phyloP scores from a whole-genome alignment of 2,797 vertebrate genomes.

The Danio choprae region DNA sequence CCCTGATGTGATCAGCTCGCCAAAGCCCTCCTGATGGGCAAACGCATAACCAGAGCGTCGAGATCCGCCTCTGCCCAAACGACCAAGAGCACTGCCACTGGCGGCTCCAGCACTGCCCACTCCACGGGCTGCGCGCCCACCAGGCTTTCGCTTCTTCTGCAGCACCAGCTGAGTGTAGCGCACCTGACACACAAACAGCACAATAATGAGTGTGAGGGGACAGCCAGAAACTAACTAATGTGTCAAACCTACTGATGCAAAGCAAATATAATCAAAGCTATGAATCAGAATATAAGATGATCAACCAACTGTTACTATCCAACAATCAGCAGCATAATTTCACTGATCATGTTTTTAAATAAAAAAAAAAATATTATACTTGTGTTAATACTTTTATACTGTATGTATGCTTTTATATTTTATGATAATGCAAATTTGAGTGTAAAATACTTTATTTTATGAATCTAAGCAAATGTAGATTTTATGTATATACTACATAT shows the following conservation, averaged over 20 bases:
- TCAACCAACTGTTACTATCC: not conserved
- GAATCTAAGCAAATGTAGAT: no score
- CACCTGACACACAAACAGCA: slow-evolving; percentile 77
- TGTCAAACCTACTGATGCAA: slow-evolving; percentile 21
- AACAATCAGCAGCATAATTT: not conserved
- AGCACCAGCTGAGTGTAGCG: slow-evolving; percentile 90
- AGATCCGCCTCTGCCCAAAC: slow-evolving; percentile 78
- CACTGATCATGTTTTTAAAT: not conserved
- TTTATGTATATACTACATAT: no score
- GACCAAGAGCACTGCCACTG: slow-evolving; percentile 78
- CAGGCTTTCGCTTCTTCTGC: slow-evolving; percentile 86
- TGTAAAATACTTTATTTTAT: no score
- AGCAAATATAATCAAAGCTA: not conserved
- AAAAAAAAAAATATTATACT: no score
- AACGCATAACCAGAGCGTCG: slow-evolving; percentile 92
- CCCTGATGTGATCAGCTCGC: slow-evolving; percentile 94
- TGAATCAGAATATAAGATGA: not conserved
- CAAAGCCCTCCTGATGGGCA: slow-evolving; percentile 94
- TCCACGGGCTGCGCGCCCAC: slow-evolving; percentile 69
- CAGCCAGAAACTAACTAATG: not conserved
- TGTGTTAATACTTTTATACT: no score
- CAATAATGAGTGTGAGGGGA: not conserved
- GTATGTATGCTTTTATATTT: no score
- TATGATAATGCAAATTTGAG: no score
- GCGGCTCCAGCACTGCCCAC: slow-evolving; percentile 64